phyloP scores from a whole-genome alignment of 2,797 vertebrate species.

The Sebastes steindachneri region DNA sequence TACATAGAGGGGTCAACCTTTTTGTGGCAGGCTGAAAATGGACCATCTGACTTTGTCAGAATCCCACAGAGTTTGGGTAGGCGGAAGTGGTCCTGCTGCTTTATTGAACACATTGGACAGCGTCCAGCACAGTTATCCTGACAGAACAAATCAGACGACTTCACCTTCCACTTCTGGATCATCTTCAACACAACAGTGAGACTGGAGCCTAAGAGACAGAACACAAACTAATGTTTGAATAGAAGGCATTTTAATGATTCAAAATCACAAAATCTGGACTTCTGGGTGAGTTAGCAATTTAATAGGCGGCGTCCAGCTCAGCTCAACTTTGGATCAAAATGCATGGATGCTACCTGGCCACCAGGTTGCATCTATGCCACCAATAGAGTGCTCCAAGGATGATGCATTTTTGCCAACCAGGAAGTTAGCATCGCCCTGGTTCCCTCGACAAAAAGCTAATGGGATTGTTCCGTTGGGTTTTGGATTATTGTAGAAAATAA shows the following conservation, averaged over 20 bases:
- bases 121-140: conserved; percentile 31
- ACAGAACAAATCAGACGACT: conserved; percentile 31
- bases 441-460: too few species aligned
- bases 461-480: neutral
- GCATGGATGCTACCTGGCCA: neutral
- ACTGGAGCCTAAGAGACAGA: conserved; percentile 1
- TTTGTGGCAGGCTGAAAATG: conserved; percentile 34
- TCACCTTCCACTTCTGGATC: conserved; percentile 36
- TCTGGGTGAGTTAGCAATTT: neutral
- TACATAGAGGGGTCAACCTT: neutral
- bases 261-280: neutral
- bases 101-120: neutral
- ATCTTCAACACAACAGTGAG: conserved; percentile 13
- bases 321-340: neutral
- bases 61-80: conserved; percentile 6
- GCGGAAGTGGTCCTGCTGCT: neutral
- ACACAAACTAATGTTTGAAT: neutral
- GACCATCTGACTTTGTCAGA: neutral
- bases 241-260: neutral
- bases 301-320: neutral
- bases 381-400: neutral
- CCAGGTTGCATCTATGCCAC: neutral
- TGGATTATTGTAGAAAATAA: too few species aligned
- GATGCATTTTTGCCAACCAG: neutral
- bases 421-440: too few species aligned